A percentile compares a stretch with the other conserved stretches of the same genome.
These are phyloP conservation scores for Pelodytes ibericus DNA, from an alignment of 2,797 vertebrate genomes.

Conservation along the genomic window DNA sequence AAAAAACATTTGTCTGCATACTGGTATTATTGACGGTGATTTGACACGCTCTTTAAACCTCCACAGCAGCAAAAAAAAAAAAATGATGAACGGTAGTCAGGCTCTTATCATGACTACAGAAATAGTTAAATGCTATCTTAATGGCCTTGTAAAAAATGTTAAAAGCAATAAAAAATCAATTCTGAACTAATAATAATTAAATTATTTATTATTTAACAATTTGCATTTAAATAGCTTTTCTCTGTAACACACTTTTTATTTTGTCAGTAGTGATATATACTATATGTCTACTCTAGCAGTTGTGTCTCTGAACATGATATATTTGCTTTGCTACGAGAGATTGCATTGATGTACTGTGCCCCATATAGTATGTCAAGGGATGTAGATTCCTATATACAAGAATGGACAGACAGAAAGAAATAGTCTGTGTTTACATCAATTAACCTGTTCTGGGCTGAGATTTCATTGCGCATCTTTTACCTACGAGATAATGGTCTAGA, in stretches of 20 bases:
- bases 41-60: no score
- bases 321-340: no score
- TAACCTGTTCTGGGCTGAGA: no score
- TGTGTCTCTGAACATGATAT: neutral
- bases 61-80: no score
- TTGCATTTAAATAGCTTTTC: conserved; percentile 19
- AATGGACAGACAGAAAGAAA: neutral
- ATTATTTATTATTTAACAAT: conserved; percentile 14
- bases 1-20: no score
- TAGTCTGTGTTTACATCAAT: no score
- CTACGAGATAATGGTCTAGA: no score
- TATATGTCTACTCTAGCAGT: neutral
- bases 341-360: no score
- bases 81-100: no score
- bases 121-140: neutral
- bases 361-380: no score
- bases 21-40: no score
- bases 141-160: neutral
- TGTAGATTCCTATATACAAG: neutral
- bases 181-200: conserved; percentile 11
- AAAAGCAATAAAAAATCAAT: neutral
- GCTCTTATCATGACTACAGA: neutral
- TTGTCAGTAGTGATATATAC: conserved; percentile 15
- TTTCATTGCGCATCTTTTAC: no score
- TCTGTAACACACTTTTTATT: neutral